Evolutionary conservation across 2,113 vertebrate species (phyloP).

Genomic region (Brienomyrus brachyistius): DNA sequence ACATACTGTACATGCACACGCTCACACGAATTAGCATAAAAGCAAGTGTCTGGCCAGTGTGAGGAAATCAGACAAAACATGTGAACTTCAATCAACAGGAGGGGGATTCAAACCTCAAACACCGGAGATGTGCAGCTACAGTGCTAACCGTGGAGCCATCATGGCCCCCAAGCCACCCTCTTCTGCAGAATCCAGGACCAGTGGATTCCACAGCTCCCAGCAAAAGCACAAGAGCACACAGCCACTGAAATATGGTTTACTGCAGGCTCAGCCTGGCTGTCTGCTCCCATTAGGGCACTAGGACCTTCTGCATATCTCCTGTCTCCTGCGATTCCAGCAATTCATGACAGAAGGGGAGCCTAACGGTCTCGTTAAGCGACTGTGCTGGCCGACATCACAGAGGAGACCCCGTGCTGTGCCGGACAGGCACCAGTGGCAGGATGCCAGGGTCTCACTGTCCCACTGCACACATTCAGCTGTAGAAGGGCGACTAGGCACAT

Average conservation of each 20-base stretch:
- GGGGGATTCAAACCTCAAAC: background rate
- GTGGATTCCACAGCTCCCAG: background rate
- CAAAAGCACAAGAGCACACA: background rate
- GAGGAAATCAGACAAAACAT: background rate
- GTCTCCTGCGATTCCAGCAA: background rate
- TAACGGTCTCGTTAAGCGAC: background rate
- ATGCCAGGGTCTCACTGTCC: background rate
- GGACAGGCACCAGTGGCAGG: background rate
- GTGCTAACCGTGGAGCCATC: background rate
- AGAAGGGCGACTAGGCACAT: background rate
- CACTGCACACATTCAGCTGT: background rate
- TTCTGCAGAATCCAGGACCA: background rate
- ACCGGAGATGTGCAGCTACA: background rate
- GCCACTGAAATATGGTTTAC: background rate
- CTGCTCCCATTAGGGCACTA: background rate
- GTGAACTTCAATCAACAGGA: background rate
- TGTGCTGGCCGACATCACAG: background rate
- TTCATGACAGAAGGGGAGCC: background rate
- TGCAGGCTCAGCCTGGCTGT: background rate
- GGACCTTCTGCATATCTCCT: background rate
- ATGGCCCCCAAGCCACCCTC: background rate
- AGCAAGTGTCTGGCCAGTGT: background rate
- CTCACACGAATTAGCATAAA: background rate
- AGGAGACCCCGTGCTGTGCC: background rate
- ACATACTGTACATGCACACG: background rate